Conservation (phyloP, 2,797 vertebrate species). For the Xenopus petersii region DNA sequence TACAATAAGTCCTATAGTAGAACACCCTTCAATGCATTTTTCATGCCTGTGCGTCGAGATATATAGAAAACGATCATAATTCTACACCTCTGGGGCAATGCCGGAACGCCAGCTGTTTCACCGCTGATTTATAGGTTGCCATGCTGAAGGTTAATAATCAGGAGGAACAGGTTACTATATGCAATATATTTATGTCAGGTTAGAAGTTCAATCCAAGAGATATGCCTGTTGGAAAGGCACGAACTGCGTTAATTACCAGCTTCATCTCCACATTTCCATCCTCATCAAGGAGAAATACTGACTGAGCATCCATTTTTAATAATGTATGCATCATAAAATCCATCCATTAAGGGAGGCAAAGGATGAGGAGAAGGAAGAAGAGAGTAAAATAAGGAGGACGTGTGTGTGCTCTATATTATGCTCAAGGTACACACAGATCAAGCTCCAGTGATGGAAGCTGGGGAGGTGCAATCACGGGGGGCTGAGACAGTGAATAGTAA, state of each 20-base stretch:
- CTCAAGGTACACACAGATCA: too few relatives aligned
- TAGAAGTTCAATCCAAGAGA: slow-evolving; percentile 73
- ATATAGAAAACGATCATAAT: slow-evolving; percentile 75
- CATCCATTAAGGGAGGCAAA: neutral
- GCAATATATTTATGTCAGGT: slow-evolving; percentile 79
- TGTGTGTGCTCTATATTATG: neutral
- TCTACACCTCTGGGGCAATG: slow-evolving; percentile 75
- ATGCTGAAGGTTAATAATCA: slow-evolving; percentile 79
- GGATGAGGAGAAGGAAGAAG: neutral
- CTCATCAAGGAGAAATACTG: slow-evolving; percentile 28
- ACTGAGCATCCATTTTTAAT: neutral
- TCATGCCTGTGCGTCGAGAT: slow-evolving; percentile 75
- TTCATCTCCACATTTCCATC: slow-evolving; percentile 48
- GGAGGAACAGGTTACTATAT: slow-evolving; percentile 77
- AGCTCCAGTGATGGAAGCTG: too few relatives aligned
- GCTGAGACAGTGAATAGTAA: too few relatives aligned
- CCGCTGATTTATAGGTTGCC: slow-evolving; percentile 78
- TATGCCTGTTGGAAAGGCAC: slow-evolving; percentile 59
- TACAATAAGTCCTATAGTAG: slow-evolving; percentile 73
- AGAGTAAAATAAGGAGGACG: neutral
- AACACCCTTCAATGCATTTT: slow-evolving; percentile 78
- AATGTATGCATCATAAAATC: neutral
- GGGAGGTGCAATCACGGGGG: too few relatives aligned
- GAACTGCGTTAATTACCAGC: slow-evolving; percentile 69
- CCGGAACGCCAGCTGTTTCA: slow-evolving; percentile 74